Evolutionary conservation across 2,797 vertebrate species (phyloP).

Genomic region (Helicolenus hilgendorfi): DNA sequence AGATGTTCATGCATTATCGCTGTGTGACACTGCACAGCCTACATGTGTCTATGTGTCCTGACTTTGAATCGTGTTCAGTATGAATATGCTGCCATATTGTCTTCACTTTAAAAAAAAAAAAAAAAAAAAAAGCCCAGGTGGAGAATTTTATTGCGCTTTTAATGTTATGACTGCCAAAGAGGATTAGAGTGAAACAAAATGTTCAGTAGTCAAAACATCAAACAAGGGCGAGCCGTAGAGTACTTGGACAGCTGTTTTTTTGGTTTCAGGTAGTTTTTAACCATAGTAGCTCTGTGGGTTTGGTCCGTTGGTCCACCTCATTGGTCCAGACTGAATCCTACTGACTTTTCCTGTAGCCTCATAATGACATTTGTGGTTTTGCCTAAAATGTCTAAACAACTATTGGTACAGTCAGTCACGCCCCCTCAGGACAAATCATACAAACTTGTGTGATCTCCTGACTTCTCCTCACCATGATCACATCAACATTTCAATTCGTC

Average conservation of each 20-base stretch:
- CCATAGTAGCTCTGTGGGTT: not conserved
- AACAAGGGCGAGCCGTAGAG: not conserved
- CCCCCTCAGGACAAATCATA: not conserved
- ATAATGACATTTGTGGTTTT: not conserved
- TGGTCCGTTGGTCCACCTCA: not conserved
- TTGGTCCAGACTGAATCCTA: not conserved
- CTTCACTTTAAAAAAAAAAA: not conserved
- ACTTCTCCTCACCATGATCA: not conserved
- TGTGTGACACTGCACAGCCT: not conserved
- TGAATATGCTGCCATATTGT: not conserved
- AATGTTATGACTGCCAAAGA: slow-evolving; percentile 37
- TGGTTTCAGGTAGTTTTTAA: not conserved
- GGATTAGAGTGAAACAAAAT: not conserved
- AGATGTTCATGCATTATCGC: slow-evolving; percentile 31
- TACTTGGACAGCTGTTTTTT: not conserved
- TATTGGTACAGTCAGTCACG: not conserved
- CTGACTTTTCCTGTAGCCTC: not conserved
- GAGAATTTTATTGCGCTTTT: not conserved
- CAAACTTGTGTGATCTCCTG: not conserved
- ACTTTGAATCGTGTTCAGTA: not conserved
- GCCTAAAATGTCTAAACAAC: not conserved
- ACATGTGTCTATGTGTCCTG: not conserved
- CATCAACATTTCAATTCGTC: not conserved
- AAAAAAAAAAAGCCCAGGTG: not conserved
- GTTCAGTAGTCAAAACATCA: slow-evolving; percentile 32